Conservation (phyloP, 2,888 invertebrate species). For the Catotricha subobsoleta region DNA sequence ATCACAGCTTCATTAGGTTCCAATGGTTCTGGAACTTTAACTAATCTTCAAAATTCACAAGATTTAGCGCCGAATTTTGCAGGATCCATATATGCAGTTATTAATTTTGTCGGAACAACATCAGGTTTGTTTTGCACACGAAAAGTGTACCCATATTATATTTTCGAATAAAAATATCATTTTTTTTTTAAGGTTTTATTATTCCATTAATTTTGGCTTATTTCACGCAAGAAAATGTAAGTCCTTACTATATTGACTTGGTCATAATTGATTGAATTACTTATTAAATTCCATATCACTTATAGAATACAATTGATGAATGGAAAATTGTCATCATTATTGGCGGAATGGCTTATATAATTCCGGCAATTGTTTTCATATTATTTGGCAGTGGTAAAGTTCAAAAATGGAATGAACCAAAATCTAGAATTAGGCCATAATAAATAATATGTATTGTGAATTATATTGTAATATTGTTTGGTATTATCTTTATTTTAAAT, state of each 20-base stretch:
- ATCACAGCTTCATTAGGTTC: conserved; percentile 50
- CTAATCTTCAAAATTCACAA: conserved; percentile 44
- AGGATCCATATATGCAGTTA: conserved; percentile 52
- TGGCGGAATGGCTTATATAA: conserved; percentile 49
- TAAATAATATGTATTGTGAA: no score
- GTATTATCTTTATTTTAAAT: no score
- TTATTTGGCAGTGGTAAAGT: conserved; percentile 51
- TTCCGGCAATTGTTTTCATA: conserved; percentile 49
- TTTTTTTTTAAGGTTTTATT: no score
- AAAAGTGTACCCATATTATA: no score
- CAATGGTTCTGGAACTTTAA: conserved; percentile 43
- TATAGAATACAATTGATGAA: conserved; percentile 52
- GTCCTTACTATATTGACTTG: conserved; percentile 13
- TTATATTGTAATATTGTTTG: no score
- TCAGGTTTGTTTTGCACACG: conserved; percentile 54
- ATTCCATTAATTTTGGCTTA: conserved; percentile 40
- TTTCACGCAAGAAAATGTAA: conserved; percentile 35
- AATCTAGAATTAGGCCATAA: no score
- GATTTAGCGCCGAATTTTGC: conserved; percentile 58
- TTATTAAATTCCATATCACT: neutral
- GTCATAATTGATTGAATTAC: neutral
- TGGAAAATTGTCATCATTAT: conserved; percentile 59
- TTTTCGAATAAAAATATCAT: no score
- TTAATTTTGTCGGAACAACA: conserved; percentile 51
- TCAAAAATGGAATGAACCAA: conserved; percentile 48